Percentiles rank a stretch among this genome's conserved stretches.
phyloP scores from a whole-genome alignment of 2,888 invertebrate genomes.

The Nomada ruficornis region DNA sequence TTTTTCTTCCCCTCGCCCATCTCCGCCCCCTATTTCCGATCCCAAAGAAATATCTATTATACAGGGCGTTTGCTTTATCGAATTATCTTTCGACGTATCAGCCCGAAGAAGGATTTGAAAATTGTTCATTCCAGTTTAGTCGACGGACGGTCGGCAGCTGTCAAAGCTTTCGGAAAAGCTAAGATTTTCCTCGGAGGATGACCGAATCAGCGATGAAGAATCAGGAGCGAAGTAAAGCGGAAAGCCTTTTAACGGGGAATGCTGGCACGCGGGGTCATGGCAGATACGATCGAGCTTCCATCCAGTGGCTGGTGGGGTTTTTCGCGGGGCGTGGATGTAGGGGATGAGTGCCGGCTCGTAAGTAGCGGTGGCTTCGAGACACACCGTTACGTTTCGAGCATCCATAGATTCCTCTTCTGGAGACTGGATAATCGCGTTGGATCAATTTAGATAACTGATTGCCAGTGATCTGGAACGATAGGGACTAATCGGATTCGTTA shows the following conservation, averaged over 20 bases:
- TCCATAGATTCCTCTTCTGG: not conserved
- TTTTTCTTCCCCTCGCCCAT: no score
- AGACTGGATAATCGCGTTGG: not conserved
- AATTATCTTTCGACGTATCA: not conserved
- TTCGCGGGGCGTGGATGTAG: slow-evolving; percentile 39
- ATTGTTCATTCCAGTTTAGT: not conserved
- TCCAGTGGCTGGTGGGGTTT: slow-evolving; percentile 31
- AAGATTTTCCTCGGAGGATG: slow-evolving; percentile 12
- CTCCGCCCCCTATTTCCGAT: no score
- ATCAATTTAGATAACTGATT: not conserved
- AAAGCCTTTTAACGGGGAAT: slow-evolving; percentile 30
- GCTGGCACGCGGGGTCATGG: slow-evolving; percentile 33
- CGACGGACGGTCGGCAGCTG: not conserved
- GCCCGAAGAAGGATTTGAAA: not conserved
- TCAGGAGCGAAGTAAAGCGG: slow-evolving; percentile 26
- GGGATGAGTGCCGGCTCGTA: slow-evolving; percentile 3
- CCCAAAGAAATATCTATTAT: no score
- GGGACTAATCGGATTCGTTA: not conserved
- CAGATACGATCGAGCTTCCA: slow-evolving; percentile 44
- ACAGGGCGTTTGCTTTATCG: no score
- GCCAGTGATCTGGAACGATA: not conserved
- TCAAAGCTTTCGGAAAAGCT: not conserved
- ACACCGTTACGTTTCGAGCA: not conserved
- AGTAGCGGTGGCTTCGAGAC: slow-evolving; percentile 12
- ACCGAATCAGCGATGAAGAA: slow-evolving; percentile 24